These are phyloP conservation scores for Caloenas nicobarica DNA, from an alignment of 2,113 vertebrate genomes.

Conservation along the genomic window DNA sequence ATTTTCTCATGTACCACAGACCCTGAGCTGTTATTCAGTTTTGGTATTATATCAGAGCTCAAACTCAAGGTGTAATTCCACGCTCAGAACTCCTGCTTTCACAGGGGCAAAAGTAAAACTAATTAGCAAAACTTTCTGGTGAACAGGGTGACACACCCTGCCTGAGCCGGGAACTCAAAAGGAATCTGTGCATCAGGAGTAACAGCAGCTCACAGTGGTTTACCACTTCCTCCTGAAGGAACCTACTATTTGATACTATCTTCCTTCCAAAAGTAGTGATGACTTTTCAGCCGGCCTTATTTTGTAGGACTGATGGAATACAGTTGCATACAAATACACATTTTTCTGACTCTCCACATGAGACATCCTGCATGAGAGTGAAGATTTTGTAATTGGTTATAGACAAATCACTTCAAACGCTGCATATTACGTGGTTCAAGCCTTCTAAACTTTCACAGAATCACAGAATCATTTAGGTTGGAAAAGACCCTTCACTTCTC, in stretches of 20 bases:
- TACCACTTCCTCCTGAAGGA: neutral
- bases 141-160: fast-evolving
- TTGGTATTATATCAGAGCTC: neutral
- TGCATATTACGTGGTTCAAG: neutral
- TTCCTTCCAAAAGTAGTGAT: neutral
- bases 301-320: neutral
- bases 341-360: neutral
- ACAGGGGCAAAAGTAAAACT: neutral
- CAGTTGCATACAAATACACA: neutral
- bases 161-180: neutral
- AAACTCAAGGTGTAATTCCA: neutral
- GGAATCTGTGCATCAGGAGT: too few relatives aligned
- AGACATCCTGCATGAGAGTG: neutral
- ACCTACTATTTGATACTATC: neutral
- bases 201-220: neutral
- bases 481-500: neutral
- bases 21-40: neutral
- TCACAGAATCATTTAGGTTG: too few relatives aligned
- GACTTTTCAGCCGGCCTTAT: neutral
- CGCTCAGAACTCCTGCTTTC: neutral
- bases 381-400: neutral
- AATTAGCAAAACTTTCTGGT: neutral
- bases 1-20: neutral
- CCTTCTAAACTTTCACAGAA: neutral
- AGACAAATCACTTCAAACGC: neutral